phyloP scores from a whole-genome alignment of 2,888 invertebrate species.

The Drosophila pseudotalamancana region DNA sequence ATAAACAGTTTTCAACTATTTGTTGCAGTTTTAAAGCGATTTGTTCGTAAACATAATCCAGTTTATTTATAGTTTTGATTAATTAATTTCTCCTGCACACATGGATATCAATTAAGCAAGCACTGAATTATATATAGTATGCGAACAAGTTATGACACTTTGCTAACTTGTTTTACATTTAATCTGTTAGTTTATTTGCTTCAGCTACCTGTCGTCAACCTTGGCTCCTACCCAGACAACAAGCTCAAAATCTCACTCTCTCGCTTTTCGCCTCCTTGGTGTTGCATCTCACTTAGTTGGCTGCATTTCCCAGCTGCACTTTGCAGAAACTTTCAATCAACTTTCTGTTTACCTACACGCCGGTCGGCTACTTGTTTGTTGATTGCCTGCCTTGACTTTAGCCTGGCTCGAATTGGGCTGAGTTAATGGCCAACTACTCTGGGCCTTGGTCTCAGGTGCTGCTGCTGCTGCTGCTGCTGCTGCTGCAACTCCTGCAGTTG shows the following conservation, averaged over 20 bases:
- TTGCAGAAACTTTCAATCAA: conserved; percentile 70
- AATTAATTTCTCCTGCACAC: conserved; percentile 7
- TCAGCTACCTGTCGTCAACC: conserved; percentile 30
- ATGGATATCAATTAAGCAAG: too few relatives aligned
- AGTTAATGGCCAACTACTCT: conserved; percentile 52
- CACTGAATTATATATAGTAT: too few relatives aligned
- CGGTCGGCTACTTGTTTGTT: conserved; percentile 53
- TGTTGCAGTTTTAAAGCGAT: too few relatives aligned
- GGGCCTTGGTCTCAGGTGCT: conserved; percentile 16
- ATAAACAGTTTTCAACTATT: too few relatives aligned
- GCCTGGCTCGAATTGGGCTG: conserved; percentile 13
- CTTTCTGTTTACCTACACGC: conserved; percentile 67
- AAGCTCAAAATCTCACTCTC: conserved; percentile 40
- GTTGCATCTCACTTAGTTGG: conserved; percentile 14
- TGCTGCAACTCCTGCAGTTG: conserved; percentile 16
- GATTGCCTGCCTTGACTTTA: conserved; percentile 35
- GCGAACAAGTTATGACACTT: conserved; percentile 22
- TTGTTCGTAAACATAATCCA: neutral
- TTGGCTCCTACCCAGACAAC: conserved; percentile 26
- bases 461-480: neutral
- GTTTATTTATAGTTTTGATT: neutral
- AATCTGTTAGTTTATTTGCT: conserved; percentile 40
- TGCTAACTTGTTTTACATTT: conserved; percentile 41
- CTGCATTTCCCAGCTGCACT: conserved; percentile 53
- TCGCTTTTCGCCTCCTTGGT: neutral